Conservation (phyloP, 1,140 invertebrate species). For the Sitobion miscanthi region DNA sequence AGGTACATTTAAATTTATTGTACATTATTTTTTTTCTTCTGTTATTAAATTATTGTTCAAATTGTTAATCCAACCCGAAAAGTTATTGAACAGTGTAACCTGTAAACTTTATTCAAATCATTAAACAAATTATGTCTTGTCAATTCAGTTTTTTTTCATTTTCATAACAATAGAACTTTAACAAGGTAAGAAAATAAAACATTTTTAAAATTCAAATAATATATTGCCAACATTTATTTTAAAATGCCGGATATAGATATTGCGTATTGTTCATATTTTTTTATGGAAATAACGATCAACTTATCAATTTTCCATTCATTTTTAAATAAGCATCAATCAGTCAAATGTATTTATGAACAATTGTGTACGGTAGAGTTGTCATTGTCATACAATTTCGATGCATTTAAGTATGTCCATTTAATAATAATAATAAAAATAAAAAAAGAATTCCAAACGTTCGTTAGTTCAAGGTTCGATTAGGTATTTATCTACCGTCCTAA, state of each 20-base stretch:
- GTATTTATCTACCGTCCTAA: neutral
- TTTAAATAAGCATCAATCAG: neutral
- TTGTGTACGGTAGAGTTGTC: neutral
- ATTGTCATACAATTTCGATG: neutral
- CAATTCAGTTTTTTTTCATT: neutral
- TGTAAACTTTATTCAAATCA: neutral
- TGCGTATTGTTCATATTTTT: neutral
- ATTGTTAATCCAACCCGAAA: neutral
- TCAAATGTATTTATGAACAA: conserved; percentile 4
- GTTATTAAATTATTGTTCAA: neutral
- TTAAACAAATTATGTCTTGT: neutral
- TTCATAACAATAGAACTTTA: neutral
- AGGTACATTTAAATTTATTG: neutral
- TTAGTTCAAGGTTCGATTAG: neutral
- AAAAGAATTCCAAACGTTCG: neutral
- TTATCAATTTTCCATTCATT: neutral
- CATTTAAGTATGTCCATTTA: neutral
- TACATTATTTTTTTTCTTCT: neutral
- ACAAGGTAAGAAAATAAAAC: conserved; percentile 18
- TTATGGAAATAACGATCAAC: neutral
- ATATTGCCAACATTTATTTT: conserved; percentile 2
- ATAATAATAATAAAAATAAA: neutral
- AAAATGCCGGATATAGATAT: neutral
- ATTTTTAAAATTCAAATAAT: neutral
- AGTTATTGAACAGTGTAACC: neutral